phyloP scores from a whole-genome alignment of 2,797 vertebrate genomes.

The Labeo calbasu region DNA sequence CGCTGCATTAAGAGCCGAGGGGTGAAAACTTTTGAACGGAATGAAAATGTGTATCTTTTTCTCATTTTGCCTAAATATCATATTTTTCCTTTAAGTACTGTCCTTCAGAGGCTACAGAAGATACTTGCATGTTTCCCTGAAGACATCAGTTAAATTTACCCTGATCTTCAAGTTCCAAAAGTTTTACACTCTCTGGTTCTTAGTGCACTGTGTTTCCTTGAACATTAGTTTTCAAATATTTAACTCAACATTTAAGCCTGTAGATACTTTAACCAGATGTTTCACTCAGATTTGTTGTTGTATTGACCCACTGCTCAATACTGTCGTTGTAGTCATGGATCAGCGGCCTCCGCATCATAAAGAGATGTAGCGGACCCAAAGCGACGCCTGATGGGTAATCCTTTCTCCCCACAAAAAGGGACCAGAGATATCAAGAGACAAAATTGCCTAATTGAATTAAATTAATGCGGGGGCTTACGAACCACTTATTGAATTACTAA shows the following conservation, averaged over 20 bases:
- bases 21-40: too few relatives aligned
- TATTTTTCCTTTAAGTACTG: too few relatives aligned
- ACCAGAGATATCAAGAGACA: constrained; percentile 54
- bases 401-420: constrained; percentile 14
- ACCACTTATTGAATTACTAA: constrained; percentile 72
- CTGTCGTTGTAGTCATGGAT: constrained; percentile 1
- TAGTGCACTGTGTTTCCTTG: too few relatives aligned
- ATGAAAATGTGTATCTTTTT: too few relatives aligned
- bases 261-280: neutral
- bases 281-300: neutral
- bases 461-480: constrained; percentile 69
- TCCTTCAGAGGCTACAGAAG: too few relatives aligned
- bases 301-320: constrained; percentile 13
- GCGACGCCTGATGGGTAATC: constrained; percentile 20
- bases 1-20: too few relatives aligned
- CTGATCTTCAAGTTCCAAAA: too few relatives aligned
- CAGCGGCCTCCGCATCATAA: neutral
- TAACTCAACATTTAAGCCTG: neutral
- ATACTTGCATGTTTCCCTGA: too few relatives aligned
- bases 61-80: too few relatives aligned
- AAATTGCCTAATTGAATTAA: constrained; percentile 71
- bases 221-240: too few relatives aligned
- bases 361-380: neutral
- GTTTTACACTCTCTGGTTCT: too few relatives aligned
- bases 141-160: too few relatives aligned